Evolutionary conservation across 2,888 invertebrate species (phyloP).

Genomic region (Ophion ellenae): DNA sequence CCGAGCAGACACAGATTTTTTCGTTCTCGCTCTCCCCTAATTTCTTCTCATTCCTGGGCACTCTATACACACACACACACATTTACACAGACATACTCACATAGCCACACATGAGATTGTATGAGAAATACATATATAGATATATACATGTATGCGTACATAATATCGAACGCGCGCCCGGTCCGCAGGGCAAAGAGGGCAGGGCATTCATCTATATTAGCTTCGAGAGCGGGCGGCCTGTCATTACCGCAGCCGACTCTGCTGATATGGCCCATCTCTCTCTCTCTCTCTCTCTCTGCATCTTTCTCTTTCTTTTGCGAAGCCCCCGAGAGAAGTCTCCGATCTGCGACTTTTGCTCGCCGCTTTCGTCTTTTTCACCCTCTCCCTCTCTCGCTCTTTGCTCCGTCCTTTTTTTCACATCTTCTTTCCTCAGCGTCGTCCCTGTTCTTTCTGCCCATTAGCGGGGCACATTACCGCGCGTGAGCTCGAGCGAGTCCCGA

Average conservation of each 20-base stretch:
- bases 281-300: conserved; percentile 48
- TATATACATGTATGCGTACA: conserved; percentile 32
- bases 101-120: no score
- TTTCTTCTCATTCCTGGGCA: conserved; percentile 35
- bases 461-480: conserved; percentile 74
- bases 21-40: conserved; percentile 45
- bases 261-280: conserved; percentile 71
- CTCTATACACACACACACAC: background rate
- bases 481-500: conserved; percentile 49
- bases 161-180: conserved; percentile 68
- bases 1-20: conserved; percentile 41
- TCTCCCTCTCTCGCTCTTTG: conserved; percentile 38
- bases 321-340: conserved; percentile 33
- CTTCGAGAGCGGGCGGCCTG: conserved; percentile 84
- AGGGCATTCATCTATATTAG: conserved; percentile 84
- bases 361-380: conserved; percentile 53
- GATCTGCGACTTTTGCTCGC: conserved; percentile 60
- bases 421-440: conserved; percentile 38
- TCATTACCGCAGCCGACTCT: conserved; percentile 82
- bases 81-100: no score
- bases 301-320: conserved; percentile 35
- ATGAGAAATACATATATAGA: background rate
- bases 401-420: conserved; percentile 47
- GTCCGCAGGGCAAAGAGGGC: conserved; percentile 82
- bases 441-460: conserved; percentile 75